Conservation (phyloP, 2,113 vertebrate genomes). For the Fukomys damarensis region DNA sequence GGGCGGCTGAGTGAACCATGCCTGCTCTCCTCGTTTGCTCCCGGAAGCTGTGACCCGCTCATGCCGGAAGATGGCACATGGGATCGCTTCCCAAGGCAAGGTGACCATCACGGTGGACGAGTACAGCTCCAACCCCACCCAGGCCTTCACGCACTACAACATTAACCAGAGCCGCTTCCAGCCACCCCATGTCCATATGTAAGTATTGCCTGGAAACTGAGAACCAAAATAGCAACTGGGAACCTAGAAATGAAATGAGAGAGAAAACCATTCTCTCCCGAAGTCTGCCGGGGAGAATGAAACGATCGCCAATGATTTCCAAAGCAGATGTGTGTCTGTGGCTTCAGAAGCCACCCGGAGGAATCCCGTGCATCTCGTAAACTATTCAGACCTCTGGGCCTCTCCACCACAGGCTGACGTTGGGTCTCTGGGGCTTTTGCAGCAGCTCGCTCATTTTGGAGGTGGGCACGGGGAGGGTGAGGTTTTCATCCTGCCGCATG, state of each 20-base stretch:
- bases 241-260: constrained; percentile 1
- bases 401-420: neutral
- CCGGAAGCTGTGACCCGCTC: constrained; percentile 93
- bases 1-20: constrained; percentile 91
- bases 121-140: constrained; percentile 99
- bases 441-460: neutral
- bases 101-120: constrained; percentile 98
- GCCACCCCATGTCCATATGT: constrained; percentile 99
- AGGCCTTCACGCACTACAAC: constrained; percentile 99
- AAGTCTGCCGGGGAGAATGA: neutral
- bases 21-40: constrained; percentile 86
- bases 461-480: neutral
- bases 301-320: neutral
- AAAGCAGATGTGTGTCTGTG: constrained; percentile 43
- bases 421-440: neutral
- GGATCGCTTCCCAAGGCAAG: constrained; percentile 97
- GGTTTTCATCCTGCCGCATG: neutral
- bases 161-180: constrained; percentile 99
- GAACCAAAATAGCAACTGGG: neutral
- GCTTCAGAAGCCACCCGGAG: neutral
- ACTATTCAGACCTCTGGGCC: neutral
- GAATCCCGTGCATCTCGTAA: neutral
- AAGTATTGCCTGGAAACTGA: constrained; percentile 84
- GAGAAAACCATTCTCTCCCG: neutral
- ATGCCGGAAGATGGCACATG: constrained; percentile 98